Conservation (phyloP, 2,888 invertebrate species). For the Rugalucina vietnamica region DNA sequence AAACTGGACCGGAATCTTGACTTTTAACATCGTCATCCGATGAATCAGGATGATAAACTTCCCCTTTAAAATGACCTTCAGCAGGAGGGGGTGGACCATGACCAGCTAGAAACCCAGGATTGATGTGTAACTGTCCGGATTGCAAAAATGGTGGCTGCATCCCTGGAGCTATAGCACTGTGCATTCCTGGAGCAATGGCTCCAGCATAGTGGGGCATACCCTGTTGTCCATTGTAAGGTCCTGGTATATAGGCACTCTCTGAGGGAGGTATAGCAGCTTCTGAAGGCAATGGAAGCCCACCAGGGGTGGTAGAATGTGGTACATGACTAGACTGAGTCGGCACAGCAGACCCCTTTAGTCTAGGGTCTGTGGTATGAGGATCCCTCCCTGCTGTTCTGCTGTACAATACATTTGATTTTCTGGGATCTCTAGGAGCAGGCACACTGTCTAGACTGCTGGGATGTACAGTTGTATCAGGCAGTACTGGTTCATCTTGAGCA, state of each 20-base stretch:
- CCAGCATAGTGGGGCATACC: background rate
- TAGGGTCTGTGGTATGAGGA: conserved; percentile 52
- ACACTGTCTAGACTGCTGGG: conserved; percentile 21
- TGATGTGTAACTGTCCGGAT: background rate
- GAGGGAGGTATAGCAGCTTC: background rate
- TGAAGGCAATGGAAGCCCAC: background rate
- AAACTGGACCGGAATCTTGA: background rate
- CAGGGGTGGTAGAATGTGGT: background rate
- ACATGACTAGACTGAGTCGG: background rate
- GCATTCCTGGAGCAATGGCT: conserved; percentile 9
- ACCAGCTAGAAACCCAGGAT: background rate
- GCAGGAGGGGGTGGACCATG: background rate
- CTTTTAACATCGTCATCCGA: conserved; percentile 17
- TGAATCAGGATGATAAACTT: conserved; percentile 47
- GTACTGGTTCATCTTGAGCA: background rate
- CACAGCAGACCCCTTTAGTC: background rate
- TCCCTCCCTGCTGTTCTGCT: conserved; percentile 52
- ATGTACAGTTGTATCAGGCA: conserved; percentile 3
- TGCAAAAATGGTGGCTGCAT: too few relatives aligned
- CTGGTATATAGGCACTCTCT: background rate
- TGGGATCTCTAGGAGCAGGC: conserved; percentile 50
- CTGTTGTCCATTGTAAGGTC: too few relatives aligned
- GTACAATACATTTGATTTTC: too few relatives aligned
- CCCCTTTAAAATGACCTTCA: conserved; percentile 38
- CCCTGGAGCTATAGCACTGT: background rate